Base-by-base conservation (phyloP, 2,797 vertebrate genomes). In the Meda fulgida region DNA sequence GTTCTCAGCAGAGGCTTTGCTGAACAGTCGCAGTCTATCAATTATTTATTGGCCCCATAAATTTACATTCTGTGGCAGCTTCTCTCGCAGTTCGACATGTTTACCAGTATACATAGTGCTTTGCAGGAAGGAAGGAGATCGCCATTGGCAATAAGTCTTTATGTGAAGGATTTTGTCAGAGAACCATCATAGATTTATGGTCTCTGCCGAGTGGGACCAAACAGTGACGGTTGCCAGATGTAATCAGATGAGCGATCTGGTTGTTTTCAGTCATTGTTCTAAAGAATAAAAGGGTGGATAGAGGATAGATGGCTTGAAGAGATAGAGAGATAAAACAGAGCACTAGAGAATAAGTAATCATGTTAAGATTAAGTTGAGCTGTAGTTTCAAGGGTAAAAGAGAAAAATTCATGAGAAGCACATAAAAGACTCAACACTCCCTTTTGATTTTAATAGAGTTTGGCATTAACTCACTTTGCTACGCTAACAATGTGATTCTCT, bases 11-110 rank as follows among this genome's bases (percentile, higher is more conserved):
- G 83, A 83, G 85, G 83, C 82, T 82, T 73, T 66, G 83, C 84
- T 72, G 51, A 76, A 70, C 88, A 80, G 85, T 84, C 84, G 19
- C 77, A 80, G 77, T 83, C 80, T 78, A 88, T 90, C 85, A 89
- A 90, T 89, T 88, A 90, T 90, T 89, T 88, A 90, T 86, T 78
- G 81, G 76, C 71, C 80, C 63, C 88, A 87, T 90, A 89, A 90
- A 89, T 90, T 88, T 89, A 83, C 84, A 87, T 89, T 89, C 89
- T 81, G 65, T 60, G 63, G 69, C 73, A 78, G 81, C 84, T 72
- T 55, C 67, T 79, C 81, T 67, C 63, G 5, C 83, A 58, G 53
- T 71, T 72, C 67, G 67, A 84, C 77, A 63, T 85, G 84, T 85
- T 85, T 85, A 85, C 69, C 69, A 36, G 51, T 65, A 78, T 70